Base-by-base conservation (phyloP, 2,888 invertebrate species). In the Sinohyriopsis cumingii region DNA sequence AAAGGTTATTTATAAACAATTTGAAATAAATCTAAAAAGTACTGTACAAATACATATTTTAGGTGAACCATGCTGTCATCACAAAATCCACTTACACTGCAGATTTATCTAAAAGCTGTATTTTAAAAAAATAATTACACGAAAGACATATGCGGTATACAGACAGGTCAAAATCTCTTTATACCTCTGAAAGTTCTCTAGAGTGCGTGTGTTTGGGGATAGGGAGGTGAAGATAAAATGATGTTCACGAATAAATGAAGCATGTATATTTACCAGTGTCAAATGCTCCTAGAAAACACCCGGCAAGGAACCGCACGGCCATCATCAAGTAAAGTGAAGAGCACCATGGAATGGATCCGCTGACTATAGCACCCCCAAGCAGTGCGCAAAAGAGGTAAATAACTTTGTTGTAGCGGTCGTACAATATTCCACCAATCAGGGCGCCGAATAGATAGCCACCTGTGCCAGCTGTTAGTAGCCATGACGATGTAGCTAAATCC, bases 371-470 rank as follows among this genome's bases (percentile, higher is more conserved):
- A 33, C 84, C 84, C 55, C 82, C 78, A 22, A 89, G 65, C 56
- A 89, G 75, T 33, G 84, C 82, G 25, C 87, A 64, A 57, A 86
- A 85, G 12, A 89, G 80, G 22, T 88, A 77, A 63, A 86, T 86
- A 22, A 86, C 78, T 67, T 87, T 85, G 63, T 80, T 76, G 24
- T 81, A 59, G 45, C 64, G 63, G 73, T 86, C 86, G 71, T 84
- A 84, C 22, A 87, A 57, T 20, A 83, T 45, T 7, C 88, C 88
- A 22, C 82, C 86, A 19, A 87, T 65, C 53, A 90, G 69, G 15
- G 90, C 88, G 20, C 91, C 91, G 20, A 85, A 66, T 57, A 91
- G 76, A 69, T 90, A 90, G 19, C 91, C 91, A 18, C 84, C 77
- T 9, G 90, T 87, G 63, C 87, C 81, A 22, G 87, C 82, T 18